These are phyloP conservation scores for Chrysolina haemoptera DNA, from an alignment of 2,888 invertebrate genomes.

Conservation along the genomic window DNA sequence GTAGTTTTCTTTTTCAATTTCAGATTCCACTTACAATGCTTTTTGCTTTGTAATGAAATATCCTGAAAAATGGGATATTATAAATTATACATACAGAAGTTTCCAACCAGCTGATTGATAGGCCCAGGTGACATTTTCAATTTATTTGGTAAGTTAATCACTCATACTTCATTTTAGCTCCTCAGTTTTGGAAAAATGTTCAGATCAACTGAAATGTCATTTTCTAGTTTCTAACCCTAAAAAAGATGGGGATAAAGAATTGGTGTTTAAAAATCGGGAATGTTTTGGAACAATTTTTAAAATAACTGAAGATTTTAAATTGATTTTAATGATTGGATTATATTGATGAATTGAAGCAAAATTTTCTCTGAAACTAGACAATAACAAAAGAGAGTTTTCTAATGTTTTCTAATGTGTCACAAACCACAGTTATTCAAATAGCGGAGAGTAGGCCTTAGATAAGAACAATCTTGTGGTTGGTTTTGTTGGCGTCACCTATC, in stretches of 20 bases:
- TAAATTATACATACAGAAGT: slow-evolving; percentile 61
- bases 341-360: no score
- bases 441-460: no score
- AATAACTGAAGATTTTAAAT: no score
- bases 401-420: no score
- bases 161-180: not conserved
- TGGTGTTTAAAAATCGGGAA: no score
- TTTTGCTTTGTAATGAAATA: slow-evolving; percentile 55
- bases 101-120: slow-evolving; percentile 68
- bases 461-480: no score
- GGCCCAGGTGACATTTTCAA: slow-evolving; percentile 60
- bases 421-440: no score
- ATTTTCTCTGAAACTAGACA: no score
- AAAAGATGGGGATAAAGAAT: not conserved
- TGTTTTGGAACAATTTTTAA: no score
- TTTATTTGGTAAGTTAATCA: slow-evolving; percentile 33
- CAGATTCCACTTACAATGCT: slow-evolving; percentile 59
- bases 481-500: no score
- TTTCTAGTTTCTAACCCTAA: not conserved
- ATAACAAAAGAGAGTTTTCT: no score
- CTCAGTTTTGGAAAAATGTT: not conserved
- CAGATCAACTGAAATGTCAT: not conserved
- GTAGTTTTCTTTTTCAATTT: slow-evolving; percentile 49
- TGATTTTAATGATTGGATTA: no score
- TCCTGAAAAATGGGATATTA: slow-evolving; percentile 64